Evolutionary conservation across 1,140 invertebrate species (phyloP).

Genomic region (Megalopta genalis): DNA sequence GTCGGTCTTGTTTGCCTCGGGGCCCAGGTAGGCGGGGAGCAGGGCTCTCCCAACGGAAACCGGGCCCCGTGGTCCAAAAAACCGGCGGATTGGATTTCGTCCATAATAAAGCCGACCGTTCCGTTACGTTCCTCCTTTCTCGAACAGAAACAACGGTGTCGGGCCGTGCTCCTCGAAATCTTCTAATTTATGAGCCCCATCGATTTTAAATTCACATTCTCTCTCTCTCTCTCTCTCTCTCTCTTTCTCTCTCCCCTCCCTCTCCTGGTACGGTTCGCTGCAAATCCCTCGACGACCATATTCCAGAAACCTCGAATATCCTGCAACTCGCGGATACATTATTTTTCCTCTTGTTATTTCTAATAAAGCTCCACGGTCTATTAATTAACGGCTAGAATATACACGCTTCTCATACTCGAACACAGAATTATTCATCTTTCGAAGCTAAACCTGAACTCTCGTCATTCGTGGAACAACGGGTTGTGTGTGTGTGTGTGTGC

Average conservation of each 20-base stretch:
- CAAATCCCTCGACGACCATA: too few species aligned
- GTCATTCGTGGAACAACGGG: too few species aligned
- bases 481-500: too few species aligned
- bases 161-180: not conserved
- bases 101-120: conserved; percentile 60
- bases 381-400: too few species aligned
- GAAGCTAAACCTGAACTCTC: too few species aligned
- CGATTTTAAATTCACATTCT: not conserved
- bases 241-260: too few species aligned
- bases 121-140: conserved; percentile 10
- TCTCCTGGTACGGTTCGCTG: not conserved
- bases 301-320: not conserved
- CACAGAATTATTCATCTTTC: too few species aligned
- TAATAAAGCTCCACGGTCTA: too few species aligned
- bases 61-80: not conserved
- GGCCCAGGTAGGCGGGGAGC: not conserved
- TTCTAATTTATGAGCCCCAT: not conserved
- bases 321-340: too few species aligned
- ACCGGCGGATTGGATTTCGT: conserved; percentile 57
- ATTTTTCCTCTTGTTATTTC: too few species aligned
- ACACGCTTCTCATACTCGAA: too few species aligned
- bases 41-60: not conserved
- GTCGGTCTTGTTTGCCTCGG: not conserved
- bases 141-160: not conserved
- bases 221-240: too few species aligned